Evolutionary conservation across 64 coral and sea anemone genomes (phyloP), one percentile per base, ranked within the genome.

Genomic region (Actinia equina): DNA sequence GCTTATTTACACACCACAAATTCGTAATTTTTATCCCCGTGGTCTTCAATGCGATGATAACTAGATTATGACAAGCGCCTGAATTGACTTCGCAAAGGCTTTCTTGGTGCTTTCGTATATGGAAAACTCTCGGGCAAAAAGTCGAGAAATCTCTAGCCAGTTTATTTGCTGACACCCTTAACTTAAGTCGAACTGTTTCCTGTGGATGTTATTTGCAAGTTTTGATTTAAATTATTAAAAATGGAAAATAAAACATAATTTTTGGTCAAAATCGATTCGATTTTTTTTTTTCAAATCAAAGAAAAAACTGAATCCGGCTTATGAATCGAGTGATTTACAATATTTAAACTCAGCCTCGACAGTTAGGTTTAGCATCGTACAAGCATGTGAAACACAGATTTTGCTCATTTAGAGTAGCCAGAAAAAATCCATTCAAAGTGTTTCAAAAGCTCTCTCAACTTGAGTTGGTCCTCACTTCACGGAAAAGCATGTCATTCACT

Each of bases 211-310:
- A 92, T 91, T 92, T 90, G 77, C 59, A 63, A 87, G 90, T 95
- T 89, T 89, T 95, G 94, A 95, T 95, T 95, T 95, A 88, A 69
- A 22, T n/a, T 69, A 69, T 69, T 69, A 74, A 74, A 12, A 74
- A 27, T 14, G 4, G 42, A 74, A 74, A 74, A 37, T 37, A 16
- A 30, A 74, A 12, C 6, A n/a, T n/a, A 0, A 25, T 65, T 65
- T 65, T 20, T 65, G 19, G 6, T 65, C 19, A n/a, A 6, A 65
- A 20, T 60, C 59, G 15, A n/a, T n/a, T n/a, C 62, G 62, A 23
- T 4, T 65, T 16, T 12, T 12, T 57, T 57, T 57, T 57, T 57
- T 57, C 13, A 57, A 57, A 57, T 57, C 55, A 57, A 57, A 57
- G 55, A 12, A 11, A 16, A 57, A 57, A 7, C 4, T 49, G 46